These are phyloP conservation scores for Lasioglossum villosulum DNA, from an alignment of 2,888 invertebrate species.

Conservation along the genomic window DNA sequence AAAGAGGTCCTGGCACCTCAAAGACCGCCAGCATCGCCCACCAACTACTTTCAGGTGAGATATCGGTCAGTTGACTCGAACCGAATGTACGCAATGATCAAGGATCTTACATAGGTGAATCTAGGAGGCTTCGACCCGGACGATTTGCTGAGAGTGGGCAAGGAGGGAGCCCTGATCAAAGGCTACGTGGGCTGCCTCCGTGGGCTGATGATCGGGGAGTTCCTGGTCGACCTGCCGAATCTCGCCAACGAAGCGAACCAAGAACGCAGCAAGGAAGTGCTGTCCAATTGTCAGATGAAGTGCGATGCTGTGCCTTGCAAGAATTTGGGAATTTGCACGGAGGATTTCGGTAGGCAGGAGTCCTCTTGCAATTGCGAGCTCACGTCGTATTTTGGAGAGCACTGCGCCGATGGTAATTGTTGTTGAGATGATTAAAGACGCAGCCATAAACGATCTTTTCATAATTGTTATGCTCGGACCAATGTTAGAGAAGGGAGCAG, in stretches of 20 bases:
- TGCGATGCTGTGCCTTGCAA: conserved; percentile 95
- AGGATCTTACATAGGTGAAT: conserved; percentile 88
- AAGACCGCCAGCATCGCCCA: conserved; percentile 94
- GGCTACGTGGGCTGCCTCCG: conserved; percentile 95
- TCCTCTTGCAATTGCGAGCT: conserved; percentile 95
- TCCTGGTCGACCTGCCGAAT: conserved; percentile 91
- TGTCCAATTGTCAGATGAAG: conserved; percentile 94
- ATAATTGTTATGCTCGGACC: background rate
- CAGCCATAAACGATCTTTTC: background rate
- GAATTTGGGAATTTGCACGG: conserved; percentile 94
- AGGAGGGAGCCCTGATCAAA: conserved; percentile 86
- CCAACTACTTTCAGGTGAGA: conserved; percentile 93
- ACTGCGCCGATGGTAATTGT: conserved; percentile 89
- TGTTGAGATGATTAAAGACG: background rate
- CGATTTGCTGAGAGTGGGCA: conserved; percentile 88
- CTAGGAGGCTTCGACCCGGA: conserved; percentile 93
- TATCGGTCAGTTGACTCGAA: background rate
- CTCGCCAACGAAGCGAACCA: conserved; percentile 89
- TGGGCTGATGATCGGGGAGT: conserved; percentile 93
- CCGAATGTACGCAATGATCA: conserved; percentile 35
- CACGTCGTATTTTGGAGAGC: conserved; percentile 95
- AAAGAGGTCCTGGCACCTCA: conserved; percentile 94
- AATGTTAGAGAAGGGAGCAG: conserved; percentile 91
- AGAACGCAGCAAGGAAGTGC: conserved; percentile 90
- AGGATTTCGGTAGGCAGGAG: conserved; percentile 94